These are phyloP conservation scores for Cephus sareptanus DNA, from an alignment of 2,888 invertebrate genomes.

Conservation along the genomic window DNA sequence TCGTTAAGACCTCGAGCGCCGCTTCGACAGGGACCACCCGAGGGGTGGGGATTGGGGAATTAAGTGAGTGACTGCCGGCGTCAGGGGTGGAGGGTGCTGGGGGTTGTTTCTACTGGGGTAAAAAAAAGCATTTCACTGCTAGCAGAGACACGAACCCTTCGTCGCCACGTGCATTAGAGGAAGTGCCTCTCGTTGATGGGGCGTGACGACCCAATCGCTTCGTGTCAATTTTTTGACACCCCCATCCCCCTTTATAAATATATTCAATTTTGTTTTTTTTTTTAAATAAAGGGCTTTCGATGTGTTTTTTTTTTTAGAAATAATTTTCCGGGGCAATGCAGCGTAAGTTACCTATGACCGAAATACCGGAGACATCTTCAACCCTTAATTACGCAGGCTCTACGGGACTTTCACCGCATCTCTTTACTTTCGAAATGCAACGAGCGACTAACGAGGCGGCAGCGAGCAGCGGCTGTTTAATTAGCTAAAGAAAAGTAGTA, in stretches of 20 bases:
- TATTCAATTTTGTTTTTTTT: too few relatives aligned
- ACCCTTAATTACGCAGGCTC: background rate
- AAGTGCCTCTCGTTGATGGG: background rate
- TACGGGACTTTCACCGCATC: background rate
- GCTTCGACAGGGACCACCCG: background rate
- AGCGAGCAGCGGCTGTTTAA: background rate
- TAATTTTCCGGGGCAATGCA: background rate
- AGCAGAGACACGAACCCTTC: background rate
- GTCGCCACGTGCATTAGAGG: background rate
- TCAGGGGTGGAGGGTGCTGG: background rate
- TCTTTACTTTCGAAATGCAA: background rate
- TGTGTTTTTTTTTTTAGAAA: background rate
- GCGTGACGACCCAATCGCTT: background rate
- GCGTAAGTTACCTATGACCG: background rate
- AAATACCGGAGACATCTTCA: background rate
- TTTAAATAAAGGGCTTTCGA: background rate
- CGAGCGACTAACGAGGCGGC: background rate
- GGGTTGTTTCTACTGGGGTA: background rate
- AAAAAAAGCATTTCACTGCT: background rate
- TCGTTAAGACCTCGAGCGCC: background rate
- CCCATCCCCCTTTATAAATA: background rate
- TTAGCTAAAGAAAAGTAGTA: background rate
- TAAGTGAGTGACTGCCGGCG: background rate
- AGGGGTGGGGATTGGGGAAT: background rate
- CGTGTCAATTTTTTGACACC: background rate